Conservation (phyloP, 2,113 vertebrate genomes). For the Sinocyclocheilus rhinocerous region DNA sequence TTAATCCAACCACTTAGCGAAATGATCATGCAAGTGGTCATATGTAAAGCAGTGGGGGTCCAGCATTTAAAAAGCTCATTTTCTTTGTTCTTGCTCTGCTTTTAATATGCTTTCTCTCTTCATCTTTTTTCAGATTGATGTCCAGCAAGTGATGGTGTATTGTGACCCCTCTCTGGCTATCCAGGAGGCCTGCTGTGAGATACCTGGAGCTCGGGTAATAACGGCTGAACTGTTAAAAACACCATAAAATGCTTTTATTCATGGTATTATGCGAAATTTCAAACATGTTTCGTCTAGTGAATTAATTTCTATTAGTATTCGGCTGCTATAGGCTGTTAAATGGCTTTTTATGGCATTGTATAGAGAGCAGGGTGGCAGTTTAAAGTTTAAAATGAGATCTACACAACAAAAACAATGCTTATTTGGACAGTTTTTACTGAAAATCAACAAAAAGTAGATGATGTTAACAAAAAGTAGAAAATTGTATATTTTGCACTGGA, state of each 20-base stretch:
- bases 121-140: constrained; percentile 79
- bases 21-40: constrained; percentile 61
- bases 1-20: constrained; percentile 60
- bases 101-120: background rate
- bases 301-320: background rate
- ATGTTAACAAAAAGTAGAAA: background rate
- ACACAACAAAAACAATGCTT: background rate
- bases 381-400: background rate
- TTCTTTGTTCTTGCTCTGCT: background rate
- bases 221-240: constrained; percentile 44
- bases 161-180: constrained; percentile 85
- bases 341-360: background rate
- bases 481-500: background rate
- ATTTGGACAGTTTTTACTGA: no score
- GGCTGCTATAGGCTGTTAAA: background rate
- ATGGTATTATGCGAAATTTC: background rate
- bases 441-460: background rate
- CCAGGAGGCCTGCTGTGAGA: constrained; percentile 92
- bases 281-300: background rate
- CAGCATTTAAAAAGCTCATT: constrained; percentile 3
- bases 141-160: constrained; percentile 90
- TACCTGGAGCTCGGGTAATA: constrained; percentile 83
- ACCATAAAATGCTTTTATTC: background rate
- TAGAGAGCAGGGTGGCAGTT: background rate
- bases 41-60: constrained; percentile 22